Conservation (phyloP, 2,113 vertebrate species). For the Eolophus roseicapilla region DNA sequence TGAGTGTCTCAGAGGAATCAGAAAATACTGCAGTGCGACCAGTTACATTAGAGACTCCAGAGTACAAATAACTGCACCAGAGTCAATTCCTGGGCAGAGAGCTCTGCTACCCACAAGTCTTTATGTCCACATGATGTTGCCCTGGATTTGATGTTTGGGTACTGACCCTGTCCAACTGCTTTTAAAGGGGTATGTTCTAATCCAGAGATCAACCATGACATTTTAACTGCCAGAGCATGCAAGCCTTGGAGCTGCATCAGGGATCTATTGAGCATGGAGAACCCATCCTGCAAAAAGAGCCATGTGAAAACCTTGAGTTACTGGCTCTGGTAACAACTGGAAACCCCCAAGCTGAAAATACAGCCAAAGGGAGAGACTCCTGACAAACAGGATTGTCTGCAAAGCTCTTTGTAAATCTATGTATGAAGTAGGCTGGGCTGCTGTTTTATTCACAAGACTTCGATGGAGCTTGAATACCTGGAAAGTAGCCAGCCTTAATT, state of each 20-base stretch:
- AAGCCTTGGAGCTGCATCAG: not conserved
- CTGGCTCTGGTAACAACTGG: not conserved
- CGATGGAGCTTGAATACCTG: conserved; percentile 22
- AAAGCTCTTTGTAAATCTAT: conserved; percentile 1
- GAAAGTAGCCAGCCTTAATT: conserved; percentile 30
- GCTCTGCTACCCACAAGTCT: not conserved
- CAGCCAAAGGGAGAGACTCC: not conserved
- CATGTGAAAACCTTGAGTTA: not conserved
- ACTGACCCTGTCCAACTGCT: not conserved
- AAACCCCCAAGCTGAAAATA: not conserved
- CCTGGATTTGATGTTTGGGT: not conserved
- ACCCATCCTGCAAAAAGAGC: not conserved
- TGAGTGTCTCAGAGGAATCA: not conserved
- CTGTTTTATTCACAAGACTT: conserved; percentile 40
- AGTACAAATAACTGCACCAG: not conserved
- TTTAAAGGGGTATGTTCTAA: not conserved
- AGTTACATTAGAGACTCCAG: not conserved
- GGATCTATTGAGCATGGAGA: fast-evolving
- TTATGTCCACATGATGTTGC: fast-evolving
- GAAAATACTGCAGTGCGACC: not conserved
- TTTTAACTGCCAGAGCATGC: not conserved
- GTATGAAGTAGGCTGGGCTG: conserved; percentile 17
- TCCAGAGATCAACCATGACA: not conserved
- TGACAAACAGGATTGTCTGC: not conserved
- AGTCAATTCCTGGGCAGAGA: not conserved